Conservation (phyloP, 2,797 vertebrate species). For the Natrix natrix region DNA sequence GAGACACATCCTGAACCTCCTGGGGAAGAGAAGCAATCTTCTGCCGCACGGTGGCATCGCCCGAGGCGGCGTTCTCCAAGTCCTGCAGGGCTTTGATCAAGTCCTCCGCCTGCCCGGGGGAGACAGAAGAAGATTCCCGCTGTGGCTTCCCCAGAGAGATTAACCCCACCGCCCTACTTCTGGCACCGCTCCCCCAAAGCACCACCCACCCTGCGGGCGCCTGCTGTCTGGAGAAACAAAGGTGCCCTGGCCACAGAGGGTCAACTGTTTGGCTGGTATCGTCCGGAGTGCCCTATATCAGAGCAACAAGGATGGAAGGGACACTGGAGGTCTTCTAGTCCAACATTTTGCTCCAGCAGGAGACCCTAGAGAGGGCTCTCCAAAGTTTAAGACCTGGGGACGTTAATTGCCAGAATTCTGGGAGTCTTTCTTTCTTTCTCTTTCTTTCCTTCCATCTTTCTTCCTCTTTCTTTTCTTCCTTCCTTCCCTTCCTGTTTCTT, state of each 20-base stretch:
- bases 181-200: background rate
- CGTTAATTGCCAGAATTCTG: too few relatives aligned
- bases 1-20: slow-evolving; percentile 96
- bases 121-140: background rate
- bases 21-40: slow-evolving; percentile 97
- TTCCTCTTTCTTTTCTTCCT: too few relatives aligned
- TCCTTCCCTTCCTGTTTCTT: too few relatives aligned
- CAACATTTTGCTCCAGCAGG: too few relatives aligned
- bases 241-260: background rate
- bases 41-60: slow-evolving; percentile 93
- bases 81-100: slow-evolving; percentile 97
- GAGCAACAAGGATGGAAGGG: too few relatives aligned
- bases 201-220: rapidly evolving
- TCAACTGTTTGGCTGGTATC: background rate
- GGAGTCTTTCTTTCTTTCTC: too few relatives aligned
- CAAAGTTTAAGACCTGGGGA: too few relatives aligned
- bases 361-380: too few relatives aligned
- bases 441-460: too few relatives aligned
- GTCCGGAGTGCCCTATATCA: background rate
- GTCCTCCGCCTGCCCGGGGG: slow-evolving; percentile 85
- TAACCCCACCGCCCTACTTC: background rate
- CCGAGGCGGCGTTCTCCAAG: slow-evolving; percentile 95
- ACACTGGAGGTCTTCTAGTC: too few relatives aligned
- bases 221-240: background rate
- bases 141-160: rapidly evolving